These are phyloP conservation scores for Kryptolebias marmoratus DNA, from an alignment of 2,113 vertebrate species.

Conservation along the genomic window DNA sequence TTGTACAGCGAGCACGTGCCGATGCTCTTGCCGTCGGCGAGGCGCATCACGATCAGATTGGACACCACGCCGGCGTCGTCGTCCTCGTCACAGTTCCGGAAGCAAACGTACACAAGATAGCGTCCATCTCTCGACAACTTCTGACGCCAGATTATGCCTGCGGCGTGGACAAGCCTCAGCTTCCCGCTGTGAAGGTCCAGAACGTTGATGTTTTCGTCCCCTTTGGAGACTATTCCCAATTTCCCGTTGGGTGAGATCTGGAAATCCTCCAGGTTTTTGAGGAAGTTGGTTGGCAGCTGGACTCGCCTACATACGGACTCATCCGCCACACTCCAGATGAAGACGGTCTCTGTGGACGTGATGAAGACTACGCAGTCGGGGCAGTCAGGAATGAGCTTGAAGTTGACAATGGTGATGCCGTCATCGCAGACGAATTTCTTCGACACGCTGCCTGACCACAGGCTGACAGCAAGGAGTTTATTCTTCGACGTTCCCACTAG, in stretches of 20 bases:
- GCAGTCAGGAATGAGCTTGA: slow-evolving; percentile 95
- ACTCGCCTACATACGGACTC: slow-evolving; percentile 94
- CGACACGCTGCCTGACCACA: slow-evolving; percentile 98
- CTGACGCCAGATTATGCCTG: slow-evolving; percentile 94
- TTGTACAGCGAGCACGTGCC: slow-evolving; percentile 98
- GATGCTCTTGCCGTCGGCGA: slow-evolving; percentile 97
- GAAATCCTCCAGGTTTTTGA: slow-evolving; percentile 96
- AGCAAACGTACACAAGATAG: slow-evolving; percentile 97
- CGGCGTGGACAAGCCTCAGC: slow-evolving; percentile 90
- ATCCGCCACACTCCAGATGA: slow-evolving; percentile 95
- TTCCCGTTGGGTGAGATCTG: slow-evolving; percentile 98
- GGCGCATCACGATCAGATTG: slow-evolving; percentile 95
- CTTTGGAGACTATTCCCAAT: slow-evolving; percentile 93
- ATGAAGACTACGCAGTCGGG: slow-evolving; percentile 95
- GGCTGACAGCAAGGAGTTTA: slow-evolving; percentile 94
- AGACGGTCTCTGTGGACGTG: slow-evolving; percentile 93
- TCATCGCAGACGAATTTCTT: slow-evolving; percentile 98
- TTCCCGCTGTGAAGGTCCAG: slow-evolving; percentile 96
- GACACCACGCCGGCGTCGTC: slow-evolving; percentile 90
- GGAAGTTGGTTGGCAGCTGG: slow-evolving; percentile 91
- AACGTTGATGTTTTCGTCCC: slow-evolving; percentile 96
- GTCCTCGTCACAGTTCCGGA: slow-evolving; percentile 89
- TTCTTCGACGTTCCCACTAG: slow-evolving; percentile 95
- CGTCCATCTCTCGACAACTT: slow-evolving; percentile 94
- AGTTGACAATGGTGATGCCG: slow-evolving; percentile 91